phyloP scores from a whole-genome alignment of 1,140 invertebrate genomes.

The Diploscapter pachys region DNA sequence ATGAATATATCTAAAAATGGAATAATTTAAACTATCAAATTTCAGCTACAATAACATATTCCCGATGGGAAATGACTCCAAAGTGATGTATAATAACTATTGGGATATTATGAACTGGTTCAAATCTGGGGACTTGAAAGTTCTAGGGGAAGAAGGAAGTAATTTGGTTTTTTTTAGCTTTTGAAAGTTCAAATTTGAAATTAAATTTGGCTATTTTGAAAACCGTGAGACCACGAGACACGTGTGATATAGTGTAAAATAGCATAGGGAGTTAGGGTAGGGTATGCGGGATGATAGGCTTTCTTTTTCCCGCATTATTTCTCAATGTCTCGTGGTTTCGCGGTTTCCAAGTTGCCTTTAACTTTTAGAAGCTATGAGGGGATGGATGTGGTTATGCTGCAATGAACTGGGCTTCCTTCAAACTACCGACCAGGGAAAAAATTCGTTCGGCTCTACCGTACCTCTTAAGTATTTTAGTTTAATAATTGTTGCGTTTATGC shows the following conservation, averaged over 20 bases:
- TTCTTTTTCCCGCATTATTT: too few species aligned
- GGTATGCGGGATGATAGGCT: not conserved
- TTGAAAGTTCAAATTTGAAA: too few species aligned
- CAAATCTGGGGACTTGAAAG: constrained; percentile 9
- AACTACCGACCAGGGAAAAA: constrained; percentile 38
- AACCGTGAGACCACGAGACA: too few species aligned
- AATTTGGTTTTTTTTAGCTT: not conserved
- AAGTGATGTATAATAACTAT: constrained; percentile 14
- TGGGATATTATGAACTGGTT: constrained; percentile 24
- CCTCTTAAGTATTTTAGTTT: constrained; percentile 31
- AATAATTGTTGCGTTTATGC: not conserved
- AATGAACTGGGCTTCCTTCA: constrained; percentile 41
- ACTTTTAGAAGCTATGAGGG: constrained; percentile 6
- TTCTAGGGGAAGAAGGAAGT: constrained; percentile 18
- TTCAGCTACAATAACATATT: too few species aligned
- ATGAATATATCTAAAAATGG: too few species aligned
- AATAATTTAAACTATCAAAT: too few species aligned
- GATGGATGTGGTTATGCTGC: constrained; percentile 43
- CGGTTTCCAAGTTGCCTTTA: too few species aligned
- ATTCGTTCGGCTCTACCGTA: constrained; percentile 30
- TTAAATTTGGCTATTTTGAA: too few species aligned
- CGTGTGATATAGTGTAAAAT: not conserved
- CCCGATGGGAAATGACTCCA: too few species aligned
- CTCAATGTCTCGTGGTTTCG: too few species aligned
- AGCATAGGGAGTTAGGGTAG: not conserved